Evolutionary conservation across 1,140 invertebrate species (phyloP), one percentile per base, ranked within the genome.

Genomic region (Conus betulinus): DNA sequence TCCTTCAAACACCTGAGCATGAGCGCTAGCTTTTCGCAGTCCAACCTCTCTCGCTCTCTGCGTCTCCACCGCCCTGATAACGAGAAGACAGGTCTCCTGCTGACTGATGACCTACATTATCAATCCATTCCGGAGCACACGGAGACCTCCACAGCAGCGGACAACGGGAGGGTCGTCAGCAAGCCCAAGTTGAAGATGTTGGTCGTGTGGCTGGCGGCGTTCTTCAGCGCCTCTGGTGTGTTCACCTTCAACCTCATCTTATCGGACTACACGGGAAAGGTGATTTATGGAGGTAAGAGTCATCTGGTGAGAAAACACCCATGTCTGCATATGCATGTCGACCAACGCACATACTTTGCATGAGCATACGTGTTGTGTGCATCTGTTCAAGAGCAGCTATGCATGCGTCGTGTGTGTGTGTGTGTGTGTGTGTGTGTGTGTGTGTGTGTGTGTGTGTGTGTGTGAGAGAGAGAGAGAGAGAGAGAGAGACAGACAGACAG

Each of bases 231-330:
- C 74, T 76, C 51, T n/a, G 39, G 71, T 15, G 23, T 11, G 17
- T 78, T 78, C 74, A 20, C n/a, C 17, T 87, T 78, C 71, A 78
- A 23, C 67, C 51, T 78, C n/a, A 55, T 11, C 85, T 23, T 76
- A 3, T 20, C 74, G 10, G 85, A 87, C 25, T 78, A 79, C 25
- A 5, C 79, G 52, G 85, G 85, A 20, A 87, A 87, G 25, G 85
- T 79, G 5, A 51, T 87, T 10, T 86, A 52, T 53, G 67, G 67
- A 6, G 84, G 81, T 78, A 39, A 27, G 23, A 8, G 8, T 76
- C 17, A 23, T 25, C 39, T 39, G 60, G 20, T 67, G 60, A 67
- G 20, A 67, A 67, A 67, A 67, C 11, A 67, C 11, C 1, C 60
- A 67, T 39, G 39, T 39, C 39, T 39, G 39, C 39, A 39, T 39